Conservation (phyloP, 2,113 vertebrate species). For the Oceanites oceanicus region DNA sequence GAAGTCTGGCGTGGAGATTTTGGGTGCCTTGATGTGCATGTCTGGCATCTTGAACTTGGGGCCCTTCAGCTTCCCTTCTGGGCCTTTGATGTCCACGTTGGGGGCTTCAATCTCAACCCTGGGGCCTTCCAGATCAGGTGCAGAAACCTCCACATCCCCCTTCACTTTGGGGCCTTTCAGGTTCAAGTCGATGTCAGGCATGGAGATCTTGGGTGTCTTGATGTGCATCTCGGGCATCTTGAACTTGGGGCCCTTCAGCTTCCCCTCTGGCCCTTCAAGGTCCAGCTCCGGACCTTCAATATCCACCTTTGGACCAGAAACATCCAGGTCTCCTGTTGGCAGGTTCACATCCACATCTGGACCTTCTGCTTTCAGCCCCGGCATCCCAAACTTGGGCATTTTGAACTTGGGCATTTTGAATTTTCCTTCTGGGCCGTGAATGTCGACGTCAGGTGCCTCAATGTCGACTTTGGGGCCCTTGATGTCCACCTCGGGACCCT, state of each 20-base stretch:
- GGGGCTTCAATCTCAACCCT: conserved; percentile 44
- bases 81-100: conserved; percentile 39
- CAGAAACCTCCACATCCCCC: conserved; percentile 40
- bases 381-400: too few relatives aligned
- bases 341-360: too few relatives aligned
- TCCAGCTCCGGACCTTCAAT: neutral
- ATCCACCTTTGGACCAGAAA: too few relatives aligned
- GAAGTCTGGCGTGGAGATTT: conserved; percentile 38
- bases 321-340: too few relatives aligned
- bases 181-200: neutral
- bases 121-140: conserved; percentile 49
- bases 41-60: conserved; percentile 69
- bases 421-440: too few relatives aligned
- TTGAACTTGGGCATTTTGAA: too few relatives aligned
- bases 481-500: too few relatives aligned
- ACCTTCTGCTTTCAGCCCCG: too few relatives aligned
- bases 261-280: conserved; percentile 51
- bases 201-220: conserved; percentile 14
- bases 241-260: conserved; percentile 72
- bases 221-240: conserved; percentile 45
- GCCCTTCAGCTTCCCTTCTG: conserved; percentile 63
- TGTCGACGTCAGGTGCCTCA: neutral
- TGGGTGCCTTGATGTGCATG: conserved; percentile 31
- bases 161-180: conserved; percentile 17
- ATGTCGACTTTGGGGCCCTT: neutral